phyloP scores from a whole-genome alignment of 2,797 vertebrate species.

The Vipera latastei region DNA sequence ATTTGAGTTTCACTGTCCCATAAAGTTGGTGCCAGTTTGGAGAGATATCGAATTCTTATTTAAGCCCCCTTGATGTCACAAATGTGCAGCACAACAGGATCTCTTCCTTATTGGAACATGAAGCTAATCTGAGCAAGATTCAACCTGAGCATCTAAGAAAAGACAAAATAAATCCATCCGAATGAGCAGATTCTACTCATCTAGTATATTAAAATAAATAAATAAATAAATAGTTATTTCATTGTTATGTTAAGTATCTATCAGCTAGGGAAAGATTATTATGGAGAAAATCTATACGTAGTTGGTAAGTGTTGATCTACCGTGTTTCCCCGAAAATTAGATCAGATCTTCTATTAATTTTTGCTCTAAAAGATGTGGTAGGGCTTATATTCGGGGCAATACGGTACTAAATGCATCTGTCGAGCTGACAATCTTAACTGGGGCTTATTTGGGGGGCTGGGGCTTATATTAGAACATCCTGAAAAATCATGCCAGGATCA shows the following conservation, averaged over 20 bases:
- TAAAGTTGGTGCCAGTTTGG: not conserved
- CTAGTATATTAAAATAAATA: not conserved
- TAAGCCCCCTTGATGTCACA: not conserved
- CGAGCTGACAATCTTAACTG: too few relatives aligned
- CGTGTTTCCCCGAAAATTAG: too few relatives aligned
- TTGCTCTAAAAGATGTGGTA: too few relatives aligned
- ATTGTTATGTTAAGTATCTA: not conserved
- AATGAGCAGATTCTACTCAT: not conserved
- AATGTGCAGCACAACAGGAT: not conserved
- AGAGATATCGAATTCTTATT: not conserved
- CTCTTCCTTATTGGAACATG: not conserved
- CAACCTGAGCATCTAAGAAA: not conserved
- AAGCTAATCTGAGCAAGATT: not conserved
- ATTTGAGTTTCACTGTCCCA: not conserved
- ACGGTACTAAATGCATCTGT: too few relatives aligned
- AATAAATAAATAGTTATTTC: not conserved
- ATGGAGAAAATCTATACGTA: not conserved
- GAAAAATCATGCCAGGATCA: not conserved
- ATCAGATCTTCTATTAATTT: too few relatives aligned
- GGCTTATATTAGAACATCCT: too few relatives aligned
- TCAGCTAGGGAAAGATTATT: not conserved
- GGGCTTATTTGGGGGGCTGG: too few relatives aligned
- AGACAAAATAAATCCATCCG: not conserved
- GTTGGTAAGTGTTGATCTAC: not conserved
- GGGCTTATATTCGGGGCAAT: too few relatives aligned